Evolutionary conservation across 2,797 vertebrate genomes (phyloP).

Genomic region (Vultur gryphus): DNA sequence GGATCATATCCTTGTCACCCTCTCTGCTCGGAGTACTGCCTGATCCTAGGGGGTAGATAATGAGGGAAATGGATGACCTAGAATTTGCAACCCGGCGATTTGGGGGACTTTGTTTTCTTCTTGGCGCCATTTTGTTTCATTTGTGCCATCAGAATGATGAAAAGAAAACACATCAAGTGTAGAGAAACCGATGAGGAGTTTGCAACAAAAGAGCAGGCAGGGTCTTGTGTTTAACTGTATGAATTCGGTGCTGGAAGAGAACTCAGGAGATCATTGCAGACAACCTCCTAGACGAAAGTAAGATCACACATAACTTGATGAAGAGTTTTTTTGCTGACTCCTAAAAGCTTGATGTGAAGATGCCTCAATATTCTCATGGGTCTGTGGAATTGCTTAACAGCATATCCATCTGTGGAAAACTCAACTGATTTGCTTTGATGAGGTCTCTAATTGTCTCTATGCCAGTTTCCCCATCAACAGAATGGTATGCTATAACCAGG

Average conservation of each 20-base stretch:
- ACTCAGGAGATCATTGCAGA: rapidly evolving
- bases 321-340: not conserved
- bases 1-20: not conserved
- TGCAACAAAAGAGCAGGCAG: not conserved
- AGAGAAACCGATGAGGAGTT: not conserved
- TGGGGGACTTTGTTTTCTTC: not conserved
- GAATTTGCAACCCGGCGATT: not conserved
- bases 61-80: not conserved
- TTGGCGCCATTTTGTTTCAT: not conserved
- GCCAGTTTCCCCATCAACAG: not conserved
- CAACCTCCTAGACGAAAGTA: not conserved
- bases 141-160: not conserved
- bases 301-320: not conserved
- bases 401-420: not conserved
- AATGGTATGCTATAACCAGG: not conserved
- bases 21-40: not conserved
- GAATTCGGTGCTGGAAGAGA: not conserved
- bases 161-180: not conserved
- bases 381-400: not conserved
- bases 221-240: not conserved
- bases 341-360: not conserved
- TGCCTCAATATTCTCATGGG: not conserved
- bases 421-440: not conserved
- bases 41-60: not conserved
- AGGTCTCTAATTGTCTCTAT: not conserved